Percentiles rank a stretch among this genome's conserved stretches.
These are phyloP conservation scores for Pungitius pungitius DNA, from an alignment of 2,113 vertebrate genomes.

Conservation along the genomic window DNA sequence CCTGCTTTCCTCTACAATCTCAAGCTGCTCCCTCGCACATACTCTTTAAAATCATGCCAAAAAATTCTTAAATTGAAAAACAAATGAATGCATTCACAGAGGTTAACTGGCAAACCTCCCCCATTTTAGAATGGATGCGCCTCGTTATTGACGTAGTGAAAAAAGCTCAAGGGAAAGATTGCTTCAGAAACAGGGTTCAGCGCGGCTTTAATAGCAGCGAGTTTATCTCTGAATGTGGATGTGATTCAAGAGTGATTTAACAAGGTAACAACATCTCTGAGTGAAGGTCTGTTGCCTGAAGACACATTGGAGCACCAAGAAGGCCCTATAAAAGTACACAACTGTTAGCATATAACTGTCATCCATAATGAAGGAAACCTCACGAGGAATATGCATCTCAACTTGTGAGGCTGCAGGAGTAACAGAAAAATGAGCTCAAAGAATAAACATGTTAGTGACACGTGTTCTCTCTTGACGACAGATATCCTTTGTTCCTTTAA, in stretches of 20 bases:
- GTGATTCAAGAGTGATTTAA: conserved; percentile 64
- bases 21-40: conserved; percentile 59
- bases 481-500: conserved; percentile 33
- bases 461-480: conserved; percentile 41
- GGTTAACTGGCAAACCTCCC: conserved; percentile 65
- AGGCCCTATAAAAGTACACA: conserved; percentile 48
- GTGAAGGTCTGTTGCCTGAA: conserved; percentile 58
- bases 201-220: conserved; percentile 40
- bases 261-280: conserved; percentile 69
- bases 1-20: conserved; percentile 65
- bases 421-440: conserved; percentile 58
- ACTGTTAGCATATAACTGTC: conserved; percentile 43
- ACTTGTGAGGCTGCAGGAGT: conserved; percentile 52
- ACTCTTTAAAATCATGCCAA: conserved; percentile 53
- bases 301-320: conserved; percentile 54
- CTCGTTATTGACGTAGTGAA: conserved; percentile 61
- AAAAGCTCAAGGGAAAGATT: conserved; percentile 56
- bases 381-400: conserved; percentile 63
- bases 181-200: conserved; percentile 49
- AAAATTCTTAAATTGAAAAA: conserved; percentile 51
- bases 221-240: conserved; percentile 66
- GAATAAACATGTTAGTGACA: conserved; percentile 56
- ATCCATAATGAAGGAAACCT: conserved; percentile 64
- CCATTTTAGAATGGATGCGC: conserved; percentile 57
- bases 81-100: conserved; percentile 53